Base-by-base conservation (phyloP, 2,113 vertebrate genomes). In the Dipodomys ordii region DNA sequence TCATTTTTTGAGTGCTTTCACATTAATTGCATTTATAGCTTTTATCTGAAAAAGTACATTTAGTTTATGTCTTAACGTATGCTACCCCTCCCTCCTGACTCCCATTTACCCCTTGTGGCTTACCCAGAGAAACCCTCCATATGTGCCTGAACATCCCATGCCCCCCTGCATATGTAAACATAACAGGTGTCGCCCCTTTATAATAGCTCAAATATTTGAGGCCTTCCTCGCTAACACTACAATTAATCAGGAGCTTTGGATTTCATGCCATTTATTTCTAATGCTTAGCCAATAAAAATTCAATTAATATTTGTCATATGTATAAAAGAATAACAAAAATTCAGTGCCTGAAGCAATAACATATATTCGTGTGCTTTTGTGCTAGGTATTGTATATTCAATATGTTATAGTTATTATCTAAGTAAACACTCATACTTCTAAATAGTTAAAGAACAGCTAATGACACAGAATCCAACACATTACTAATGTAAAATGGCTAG, bases 301-400 rank as follows among this genome's bases (percentile, higher is more conserved):
- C 57, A 95, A 62, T 77, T 81, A 84, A 82, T 72, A 87, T n/a
- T 84, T 89, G 13, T 74, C 72, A 93, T 84, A 65, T 65, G 57
- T 32, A 83, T 76, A 27, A 86, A 83, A 23, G 4, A 20, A 23
- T 68, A 68, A 68, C 25, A 89, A 46, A 30, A 49, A 64, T 28
- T 87, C 22, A 79, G 85, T 39, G 35, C 65, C 73, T 57, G 15
- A 7, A 64, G 94, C 13, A 86, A 20, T 87, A 84, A 57, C 39
- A 91, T 88, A 16, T 25, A 79, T 83, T 77, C 81, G 27, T 80
- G 23, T 90, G 53, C 67, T 49, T 94, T 83, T 84, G 65, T 60
- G 27, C 73, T 18, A 81, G 19, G 15, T 28, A 78, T 46, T 76
- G 53, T 80, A 53, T 39, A 39, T 46, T 91, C 11, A 72, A 2